Evolutionary conservation across 2,888 invertebrate species (phyloP), one percentile per base, ranked within the genome.

Genomic region (Macrosiphum euphorbiae): DNA sequence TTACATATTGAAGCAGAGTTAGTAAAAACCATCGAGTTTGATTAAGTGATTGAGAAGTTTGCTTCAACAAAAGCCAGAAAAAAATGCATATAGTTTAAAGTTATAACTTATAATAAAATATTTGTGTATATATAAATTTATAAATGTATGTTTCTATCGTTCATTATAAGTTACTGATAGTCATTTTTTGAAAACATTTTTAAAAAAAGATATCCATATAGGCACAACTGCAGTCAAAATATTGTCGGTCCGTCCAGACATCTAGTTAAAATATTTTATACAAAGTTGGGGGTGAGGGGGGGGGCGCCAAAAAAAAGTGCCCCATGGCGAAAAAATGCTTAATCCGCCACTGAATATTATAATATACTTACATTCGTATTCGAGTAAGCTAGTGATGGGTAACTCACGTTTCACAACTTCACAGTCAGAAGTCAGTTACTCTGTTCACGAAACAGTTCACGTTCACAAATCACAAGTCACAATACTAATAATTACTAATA

Each of bases 1-100:
- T 24, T 88, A 88, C 87, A 88, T n/a, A 88, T 88, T 78, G 35
- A 78, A 78, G 78, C 35, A 78, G 78, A 35, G 10, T 11, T 78
- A 1, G 35, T 35, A 3, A 78, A 78, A 78, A 78, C 11, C 16
- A 78, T 78, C 35, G 78, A 78, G 5, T 78, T 78, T 78, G 35
- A 78, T 78, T 35, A 78, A 78, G 35, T 78, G 11, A 78, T 78
- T 35, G 78, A 78, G 3, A 78, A 35, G 35, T 55, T 55, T 55
- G 55, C 24, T 55, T 55, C 55, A 55, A 55, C 55, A 55, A 55
- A 55, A 55, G 55, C 35, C 16, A 78, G 78, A 78, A 78, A 78
- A 78, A 78, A 78, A 52, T 78, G 78, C 78, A 78, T 78, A 35
- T 78, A 78, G 78, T 78, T 11, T 78, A 78, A 78, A 20, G 16